Base-by-base conservation (phyloP, 2,113 vertebrate genomes). In the Melospiza melodia region DNA sequence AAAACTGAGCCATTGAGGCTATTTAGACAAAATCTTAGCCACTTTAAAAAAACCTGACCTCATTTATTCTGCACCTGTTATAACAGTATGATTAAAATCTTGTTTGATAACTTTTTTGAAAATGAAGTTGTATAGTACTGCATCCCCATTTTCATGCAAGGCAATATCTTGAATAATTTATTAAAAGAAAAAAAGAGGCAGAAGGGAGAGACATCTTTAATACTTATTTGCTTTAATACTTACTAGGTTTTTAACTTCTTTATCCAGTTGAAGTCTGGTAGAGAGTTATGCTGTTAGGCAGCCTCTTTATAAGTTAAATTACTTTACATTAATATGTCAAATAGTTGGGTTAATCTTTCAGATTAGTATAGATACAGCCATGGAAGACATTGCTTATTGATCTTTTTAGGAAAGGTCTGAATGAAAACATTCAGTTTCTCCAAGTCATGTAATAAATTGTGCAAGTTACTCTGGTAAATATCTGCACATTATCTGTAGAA, bases 141-240 rank as follows among this genome's bases (percentile, higher is more conserved):
- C 25, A 44, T 59, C 33, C 15, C 52, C 21, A 19, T 90, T 85
- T 82, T 58, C 20, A 51, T 46, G 31, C 4, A 69, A 87, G 5
- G 8, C 23, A 87, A 44, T 8, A 54, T 4, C 19, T 83, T 71
- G 10, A 74, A 44, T 5, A 62, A 41, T 14, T 31, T 5, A 8
- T n/a, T 5, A 2, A 59, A 28, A 48, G 14, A 22, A 55, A 7
- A 22, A 9, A 21, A 25, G 3, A 28, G 1, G 4, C 1, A 1
- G 9, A 46, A 54, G 1, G 15, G 9, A 78, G 22, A 59, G 6
- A 25, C 2, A 22, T 63, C 5, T 63, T 63, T 28, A 24, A 72
- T 33, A 15, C 8, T 58, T 24, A 49, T 49, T 49, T 51, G 25
- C 24, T 51, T 51, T 51, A 27, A 15, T 51, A 51, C 3, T 51